These are phyloP conservation scores for Cacoxenus indagator DNA, from an alignment of 2,888 invertebrate species.

Conservation along the genomic window DNA sequence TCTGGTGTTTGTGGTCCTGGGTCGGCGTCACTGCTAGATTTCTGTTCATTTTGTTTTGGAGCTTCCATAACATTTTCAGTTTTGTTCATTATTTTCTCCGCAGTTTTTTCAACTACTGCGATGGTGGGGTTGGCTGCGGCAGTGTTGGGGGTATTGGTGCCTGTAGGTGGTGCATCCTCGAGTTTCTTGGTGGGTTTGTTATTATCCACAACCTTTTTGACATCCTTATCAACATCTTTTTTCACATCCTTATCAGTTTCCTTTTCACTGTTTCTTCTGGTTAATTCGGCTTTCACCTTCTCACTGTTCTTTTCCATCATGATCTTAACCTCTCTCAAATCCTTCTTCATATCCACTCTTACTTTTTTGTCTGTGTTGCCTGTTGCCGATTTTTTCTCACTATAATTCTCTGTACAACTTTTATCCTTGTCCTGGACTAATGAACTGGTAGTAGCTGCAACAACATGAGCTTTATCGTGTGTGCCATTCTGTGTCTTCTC, in stretches of 20 bases:
- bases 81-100: neutral
- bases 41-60: neutral
- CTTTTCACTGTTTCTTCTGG: conserved; percentile 31
- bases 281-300: conserved; percentile 29
- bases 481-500: conserved; percentile 32
- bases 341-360: neutral
- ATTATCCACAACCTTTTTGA: conserved; percentile 28
- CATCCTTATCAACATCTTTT: conserved; percentile 28
- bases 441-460: conserved; percentile 19
- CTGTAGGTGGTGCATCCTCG: too few relatives aligned
- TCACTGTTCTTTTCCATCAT: conserved; percentile 13
- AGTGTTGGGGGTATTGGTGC: too few relatives aligned
- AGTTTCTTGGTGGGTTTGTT: too few relatives aligned
- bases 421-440: conserved; percentile 32
- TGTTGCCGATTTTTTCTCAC: conserved; percentile 37
- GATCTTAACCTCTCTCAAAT: neutral
- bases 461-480: conserved; percentile 43
- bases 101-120: conserved; percentile 25
- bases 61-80: too few relatives aligned
- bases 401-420: conserved; percentile 35
- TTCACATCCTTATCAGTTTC: conserved; percentile 23
- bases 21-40: neutral
- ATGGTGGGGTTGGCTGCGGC: too few relatives aligned
- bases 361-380: conserved; percentile 11
- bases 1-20: conserved; percentile 36